Conservation (phyloP, 1,140 invertebrate species). For the Hormaphis cornu region DNA sequence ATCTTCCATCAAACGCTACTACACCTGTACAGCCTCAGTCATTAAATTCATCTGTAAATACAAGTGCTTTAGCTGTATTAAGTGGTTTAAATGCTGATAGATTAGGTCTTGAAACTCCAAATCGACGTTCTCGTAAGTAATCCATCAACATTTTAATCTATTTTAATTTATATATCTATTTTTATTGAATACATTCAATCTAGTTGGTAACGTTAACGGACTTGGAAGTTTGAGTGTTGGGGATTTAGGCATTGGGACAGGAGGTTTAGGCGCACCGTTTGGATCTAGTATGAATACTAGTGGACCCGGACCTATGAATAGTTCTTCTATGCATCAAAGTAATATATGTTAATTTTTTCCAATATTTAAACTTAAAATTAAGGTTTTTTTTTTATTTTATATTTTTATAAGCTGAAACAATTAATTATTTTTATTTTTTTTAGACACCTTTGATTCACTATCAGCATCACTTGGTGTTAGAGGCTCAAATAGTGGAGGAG, state of each 20-base stretch:
- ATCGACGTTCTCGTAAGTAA: conserved; percentile 33
- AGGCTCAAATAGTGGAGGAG: not conserved
- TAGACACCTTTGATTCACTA: conserved; percentile 36
- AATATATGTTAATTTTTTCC: not conserved
- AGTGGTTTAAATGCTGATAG: conserved; percentile 32
- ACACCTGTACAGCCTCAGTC: conserved; percentile 8
- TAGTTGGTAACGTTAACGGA: conserved; percentile 34
- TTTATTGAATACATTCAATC: conserved; percentile 22
- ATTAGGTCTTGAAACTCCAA: conserved; percentile 30
- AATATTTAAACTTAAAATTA: not conserved
- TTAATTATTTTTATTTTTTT: not conserved
- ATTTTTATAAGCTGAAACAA: not conserved
- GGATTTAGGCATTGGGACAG: conserved; percentile 37
- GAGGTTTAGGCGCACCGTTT: conserved; percentile 25
- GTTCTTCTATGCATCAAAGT: conserved; percentile 29
- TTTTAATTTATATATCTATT: not conserved
- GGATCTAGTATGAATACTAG: conserved; percentile 21
- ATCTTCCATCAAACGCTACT: conserved; percentile 37
- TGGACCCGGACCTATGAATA: conserved; percentile 1
- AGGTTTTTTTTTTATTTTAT: not conserved
- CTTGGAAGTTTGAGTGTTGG: conserved; percentile 36
- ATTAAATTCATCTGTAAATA: not conserved
- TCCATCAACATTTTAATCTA: conserved; percentile 24
- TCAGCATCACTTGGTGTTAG: conserved; percentile 35
- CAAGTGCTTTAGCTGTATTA: conserved; percentile 26